Evolutionary conservation across 1,140 invertebrate genomes (phyloP), one percentile per base, ranked within the genome.

Genomic region (Nasonia giraulti): DNA sequence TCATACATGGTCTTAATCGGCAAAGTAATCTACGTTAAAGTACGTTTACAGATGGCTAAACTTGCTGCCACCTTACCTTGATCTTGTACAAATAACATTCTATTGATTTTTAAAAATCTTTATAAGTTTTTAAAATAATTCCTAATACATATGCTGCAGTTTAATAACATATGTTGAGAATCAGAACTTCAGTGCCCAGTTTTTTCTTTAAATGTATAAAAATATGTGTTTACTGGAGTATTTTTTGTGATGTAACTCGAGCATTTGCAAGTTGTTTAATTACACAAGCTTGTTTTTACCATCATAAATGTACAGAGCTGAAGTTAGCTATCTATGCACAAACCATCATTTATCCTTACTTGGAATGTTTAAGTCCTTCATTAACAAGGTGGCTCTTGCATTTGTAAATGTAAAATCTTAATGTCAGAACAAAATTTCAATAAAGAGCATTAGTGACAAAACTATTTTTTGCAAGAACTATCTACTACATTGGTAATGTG

Each of bases 181-280:
- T 55, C 4, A 55, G 12, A 55, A 55, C 8, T 11, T 44, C 40
- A 44, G 7, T 44, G 2, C 2, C 14, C 12, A 50, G 14, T 14
- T 50, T 62, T 20, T n/a, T n/a, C 55, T 62, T 20, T 62, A 7
- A 5, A n/a, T 62, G 5, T 71, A 71, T 17, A 71, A 81, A 62
- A 6, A n/a, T 3, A 75, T 31, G 27, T 73, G 40, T 23, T 17
- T 66, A 74, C n/a, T 55, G 27, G 27, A 82, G 44, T 82, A 12
- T 55, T 83, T 76, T 83, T 23, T 77, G 37, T 47, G 74, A 68
- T 76, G 50, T 68, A 69, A 83, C 37, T 76, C 17, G 1, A 62
- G 55, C 20, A 71, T 69, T 78, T 78, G n/a, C n/a, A 78, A 66
- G 47, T 76, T 77, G 10, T 47, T 33, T 69, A 14, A 78, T 83